phyloP scores from a whole-genome alignment of 2,797 vertebrate genomes.

The Phrynocephalus guinanensis region DNA sequence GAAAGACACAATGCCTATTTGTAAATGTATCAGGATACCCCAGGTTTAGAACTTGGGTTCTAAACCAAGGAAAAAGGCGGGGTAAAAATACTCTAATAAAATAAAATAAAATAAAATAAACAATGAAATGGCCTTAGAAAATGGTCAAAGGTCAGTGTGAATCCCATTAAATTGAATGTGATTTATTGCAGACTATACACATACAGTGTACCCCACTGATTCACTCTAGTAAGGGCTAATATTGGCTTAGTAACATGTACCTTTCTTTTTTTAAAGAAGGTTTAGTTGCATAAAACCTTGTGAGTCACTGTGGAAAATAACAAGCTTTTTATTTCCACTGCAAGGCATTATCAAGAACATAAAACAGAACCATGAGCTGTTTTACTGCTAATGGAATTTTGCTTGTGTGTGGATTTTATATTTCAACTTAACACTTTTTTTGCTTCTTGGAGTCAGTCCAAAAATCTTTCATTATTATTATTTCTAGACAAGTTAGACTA shows the following conservation, averaged over 20 bases:
- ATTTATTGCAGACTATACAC: too few species aligned
- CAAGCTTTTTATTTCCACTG: slow-evolving; percentile 66
- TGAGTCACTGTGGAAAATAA: slow-evolving; percentile 38
- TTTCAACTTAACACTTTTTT: slow-evolving; percentile 47
- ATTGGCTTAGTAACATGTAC: too few species aligned
- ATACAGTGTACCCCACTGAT: too few species aligned
- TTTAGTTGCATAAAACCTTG: slow-evolving; percentile 44
- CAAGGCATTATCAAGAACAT: slow-evolving; percentile 49
- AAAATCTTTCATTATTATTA: neutral
- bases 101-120: neutral
- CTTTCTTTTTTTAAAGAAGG: neutral
- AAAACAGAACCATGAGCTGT: neutral
- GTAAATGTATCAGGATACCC: neutral
- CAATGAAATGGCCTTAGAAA: neutral
- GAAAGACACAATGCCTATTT: neutral
- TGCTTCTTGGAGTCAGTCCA: neutral
- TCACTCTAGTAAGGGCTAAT: too few species aligned
- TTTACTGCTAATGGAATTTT: slow-evolving; percentile 55
- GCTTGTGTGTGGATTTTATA: slow-evolving; percentile 32
- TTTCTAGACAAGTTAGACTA: slow-evolving; percentile 31
- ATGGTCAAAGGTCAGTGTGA: too few species aligned
- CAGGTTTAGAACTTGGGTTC: neutral
- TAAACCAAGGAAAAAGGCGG: too few species aligned
- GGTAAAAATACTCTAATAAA: too few species aligned
- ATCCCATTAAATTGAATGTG: too few species aligned